Base-by-base conservation (phyloP, 2,888 invertebrate genomes). In the Ramazzottius varieornatus region DNA sequence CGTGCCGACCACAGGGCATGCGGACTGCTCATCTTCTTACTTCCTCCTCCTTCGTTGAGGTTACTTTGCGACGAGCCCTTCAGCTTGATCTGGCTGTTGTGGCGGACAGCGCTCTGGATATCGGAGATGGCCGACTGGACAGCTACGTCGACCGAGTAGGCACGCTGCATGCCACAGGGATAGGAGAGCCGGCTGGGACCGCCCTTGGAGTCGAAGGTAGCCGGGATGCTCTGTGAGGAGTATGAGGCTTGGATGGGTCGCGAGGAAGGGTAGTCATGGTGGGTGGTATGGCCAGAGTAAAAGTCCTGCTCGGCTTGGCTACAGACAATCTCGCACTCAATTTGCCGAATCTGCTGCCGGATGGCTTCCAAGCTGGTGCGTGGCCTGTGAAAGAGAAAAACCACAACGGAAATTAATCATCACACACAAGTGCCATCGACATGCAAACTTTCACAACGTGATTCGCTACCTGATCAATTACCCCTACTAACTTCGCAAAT, bases 101-200 rank as follows among this genome's bases (percentile, higher is more conserved):
- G 82, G 77, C 83, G 87, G 69, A 86, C 77, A 68, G 83, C 85
- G 71, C 86, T 82, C 65, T 88, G 83, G 71, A 89, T 88, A 70
- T 88, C 88, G 73, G 86, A 86, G 72, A 86, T 83, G 46, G 86
- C 85, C 70, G 86, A 82, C 74, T 82, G 81, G 68, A 80, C 77
- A 71, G 73, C 54, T 29, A 54, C 54, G 29, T 54, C 54, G 4
- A 54, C 54, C 20, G 20, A n/a, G 54, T 54, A 54, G n/a, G 54
- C 54, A 16, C 54, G 54, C 54, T 54, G 54, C 54, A 54, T 54
- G 29, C 54, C 54, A 29, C 29, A 4, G 29, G 29, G 29, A 29
- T 4, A 29, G 20, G 4, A 16, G 29, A 8, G 4, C 16, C 16
- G 29, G 24, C 4, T 8, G 20, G 8, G 20, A 24, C 24, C 4